phyloP scores from a whole-genome alignment of 1,140 invertebrate species.

The Aradophagus sp. region DNA sequence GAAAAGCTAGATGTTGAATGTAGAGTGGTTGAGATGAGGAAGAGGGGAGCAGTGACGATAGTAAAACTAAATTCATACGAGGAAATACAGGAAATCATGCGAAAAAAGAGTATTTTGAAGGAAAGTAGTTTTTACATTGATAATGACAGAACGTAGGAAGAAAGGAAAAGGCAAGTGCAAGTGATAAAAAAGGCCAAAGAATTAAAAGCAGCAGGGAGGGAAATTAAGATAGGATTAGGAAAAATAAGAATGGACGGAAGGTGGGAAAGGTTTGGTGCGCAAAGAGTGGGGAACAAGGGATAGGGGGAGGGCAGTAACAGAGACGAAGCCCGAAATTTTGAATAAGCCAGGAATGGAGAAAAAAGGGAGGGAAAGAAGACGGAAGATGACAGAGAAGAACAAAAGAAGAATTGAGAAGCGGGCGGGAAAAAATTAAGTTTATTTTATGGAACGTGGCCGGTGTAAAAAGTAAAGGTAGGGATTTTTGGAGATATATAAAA shows the following conservation, averaged over 20 bases:
- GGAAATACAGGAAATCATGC: conserved; percentile 12
- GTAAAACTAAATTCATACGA: background rate
- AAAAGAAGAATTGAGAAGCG: background rate
- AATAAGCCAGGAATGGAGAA: background rate
- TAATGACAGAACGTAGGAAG: conserved; percentile 26
- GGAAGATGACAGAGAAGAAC: background rate
- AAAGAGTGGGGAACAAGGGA: background rate
- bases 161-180: background rate
- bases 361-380: background rate
- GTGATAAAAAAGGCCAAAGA: background rate
- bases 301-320: too few relatives aligned
- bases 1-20: background rate
- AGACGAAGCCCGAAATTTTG: too few relatives aligned
- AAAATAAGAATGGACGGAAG: background rate
- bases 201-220: background rate
- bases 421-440: background rate
- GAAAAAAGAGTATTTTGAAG: conserved; percentile 24
- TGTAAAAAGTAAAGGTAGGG: background rate
- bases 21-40: too few relatives aligned
- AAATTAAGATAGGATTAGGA: background rate
- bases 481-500: conserved; percentile 9
- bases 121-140: conserved; percentile 41
- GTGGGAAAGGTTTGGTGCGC: conserved; percentile 2
- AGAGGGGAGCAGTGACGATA: too few relatives aligned
- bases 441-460: conserved; percentile 18